These are phyloP conservation scores for Mythimna pallens DNA, from an alignment of 2,888 invertebrate genomes.

Conservation along the genomic window DNA sequence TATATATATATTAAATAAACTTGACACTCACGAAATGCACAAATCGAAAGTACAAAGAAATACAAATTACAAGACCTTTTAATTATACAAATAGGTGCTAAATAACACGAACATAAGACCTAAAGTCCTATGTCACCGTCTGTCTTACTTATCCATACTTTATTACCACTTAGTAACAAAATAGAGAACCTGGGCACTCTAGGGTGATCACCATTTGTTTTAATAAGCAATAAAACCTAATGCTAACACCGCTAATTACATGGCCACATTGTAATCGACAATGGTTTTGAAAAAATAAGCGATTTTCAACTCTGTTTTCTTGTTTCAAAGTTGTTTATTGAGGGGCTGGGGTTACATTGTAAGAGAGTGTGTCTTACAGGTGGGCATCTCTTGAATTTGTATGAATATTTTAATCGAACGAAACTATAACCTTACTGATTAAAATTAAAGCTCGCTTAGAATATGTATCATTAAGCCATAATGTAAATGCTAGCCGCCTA, in stretches of 20 bases:
- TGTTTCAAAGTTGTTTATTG: not conserved
- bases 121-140: slow-evolving; percentile 3
- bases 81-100: not conserved
- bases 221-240: slow-evolving; percentile 53
- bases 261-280: slow-evolving; percentile 34
- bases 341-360: not conserved
- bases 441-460: not conserved
- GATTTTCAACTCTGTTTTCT: slow-evolving; percentile 12
- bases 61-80: not conserved
- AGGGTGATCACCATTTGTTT: slow-evolving; percentile 55
- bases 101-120: not conserved
- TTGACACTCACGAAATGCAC: no score
- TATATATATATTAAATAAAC: no score
- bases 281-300: not conserved
- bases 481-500: no score
- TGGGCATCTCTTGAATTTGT: not conserved
- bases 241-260: slow-evolving; percentile 44
- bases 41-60: no score
- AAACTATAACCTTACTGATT: not conserved
- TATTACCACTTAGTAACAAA: slow-evolving; percentile 37
- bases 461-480: not conserved
- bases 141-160: slow-evolving; percentile 16
- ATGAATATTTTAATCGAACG: not conserved
- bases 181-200: slow-evolving; percentile 30
- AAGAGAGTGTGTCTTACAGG: not conserved